These are phyloP conservation scores for Napeogenes sylphis DNA, from an alignment of 2,888 invertebrate genomes.

Conservation along the genomic window DNA sequence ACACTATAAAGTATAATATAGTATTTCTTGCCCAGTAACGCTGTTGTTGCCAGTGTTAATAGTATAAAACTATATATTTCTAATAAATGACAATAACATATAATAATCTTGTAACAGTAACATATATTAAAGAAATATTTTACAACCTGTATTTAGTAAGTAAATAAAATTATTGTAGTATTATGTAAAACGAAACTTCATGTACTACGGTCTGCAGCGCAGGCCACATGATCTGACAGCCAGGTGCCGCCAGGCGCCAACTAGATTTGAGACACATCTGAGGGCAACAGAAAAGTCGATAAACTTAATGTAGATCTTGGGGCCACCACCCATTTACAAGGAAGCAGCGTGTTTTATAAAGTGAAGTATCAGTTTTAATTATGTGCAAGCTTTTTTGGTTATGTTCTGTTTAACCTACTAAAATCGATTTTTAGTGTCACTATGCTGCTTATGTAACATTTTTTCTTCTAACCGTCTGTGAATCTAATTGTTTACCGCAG, in stretches of 20 bases:
- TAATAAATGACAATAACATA: too few relatives aligned
- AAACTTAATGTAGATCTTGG: slow-evolving; percentile 70
- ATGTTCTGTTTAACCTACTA: slow-evolving; percentile 61
- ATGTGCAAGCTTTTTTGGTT: slow-evolving; percentile 45
- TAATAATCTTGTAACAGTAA: too few relatives aligned
- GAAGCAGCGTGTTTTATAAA: slow-evolving; percentile 60
- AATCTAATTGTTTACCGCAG: slow-evolving; percentile 61
- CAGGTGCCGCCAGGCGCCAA: slow-evolving; percentile 32
- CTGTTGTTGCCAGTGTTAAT: too few relatives aligned
- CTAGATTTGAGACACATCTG: slow-evolving; percentile 30
- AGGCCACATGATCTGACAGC: slow-evolving; percentile 30
- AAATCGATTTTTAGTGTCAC: slow-evolving; percentile 58
- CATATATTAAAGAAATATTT: too few relatives aligned
- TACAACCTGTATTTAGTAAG: too few relatives aligned
- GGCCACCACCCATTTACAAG: slow-evolving; percentile 50
- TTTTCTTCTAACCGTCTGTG: slow-evolving; percentile 54
- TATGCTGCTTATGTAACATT: slow-evolving; percentile 73
- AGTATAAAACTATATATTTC: too few relatives aligned
- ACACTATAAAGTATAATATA: too few relatives aligned
- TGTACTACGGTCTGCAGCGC: neutral
- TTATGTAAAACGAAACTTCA: slow-evolving; percentile 26
- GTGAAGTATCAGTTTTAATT: slow-evolving; percentile 65
- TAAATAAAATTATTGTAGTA: neutral
- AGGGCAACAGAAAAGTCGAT: slow-evolving; percentile 34
- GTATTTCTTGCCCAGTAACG: too few relatives aligned